A percentile compares a stretch with the other conserved stretches of the same genome.
phyloP scores from a whole-genome alignment of 2,888 invertebrate genomes.

The Pheosia gnoma region DNA sequence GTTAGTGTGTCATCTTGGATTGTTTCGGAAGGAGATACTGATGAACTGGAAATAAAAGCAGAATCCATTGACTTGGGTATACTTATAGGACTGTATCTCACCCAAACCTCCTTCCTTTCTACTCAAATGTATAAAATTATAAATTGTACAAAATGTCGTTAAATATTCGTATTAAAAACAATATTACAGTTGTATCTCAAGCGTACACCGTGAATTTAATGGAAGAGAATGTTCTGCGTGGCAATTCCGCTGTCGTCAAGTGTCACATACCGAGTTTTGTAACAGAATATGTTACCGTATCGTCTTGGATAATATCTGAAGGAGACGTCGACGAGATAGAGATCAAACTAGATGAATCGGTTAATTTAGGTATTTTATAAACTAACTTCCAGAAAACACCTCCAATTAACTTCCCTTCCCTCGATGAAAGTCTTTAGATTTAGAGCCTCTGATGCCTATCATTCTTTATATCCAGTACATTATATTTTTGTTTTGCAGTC shows the following conservation, averaged over 20 bases:
- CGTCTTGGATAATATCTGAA: slow-evolving; percentile 93
- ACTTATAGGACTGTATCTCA: slow-evolving; percentile 18
- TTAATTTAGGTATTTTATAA: slow-evolving; percentile 62
- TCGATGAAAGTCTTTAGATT: slow-evolving; percentile 3
- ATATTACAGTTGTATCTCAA: slow-evolving; percentile 93
- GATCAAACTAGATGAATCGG: slow-evolving; percentile 66
- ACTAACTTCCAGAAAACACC: slow-evolving; percentile 1
- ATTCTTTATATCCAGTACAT: slow-evolving; percentile 55
- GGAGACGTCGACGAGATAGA: slow-evolving; percentile 83
- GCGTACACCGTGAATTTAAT: slow-evolving; percentile 94
- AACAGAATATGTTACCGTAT: slow-evolving; percentile 94
- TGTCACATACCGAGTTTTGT: slow-evolving; percentile 97
- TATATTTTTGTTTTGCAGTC: slow-evolving; percentile 81
- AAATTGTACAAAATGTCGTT: background rate
- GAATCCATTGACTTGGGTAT: slow-evolving; percentile 74
- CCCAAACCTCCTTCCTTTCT: slow-evolving; percentile 23
- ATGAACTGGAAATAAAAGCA: slow-evolving; percentile 77
- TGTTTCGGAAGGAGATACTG: slow-evolving; percentile 87
- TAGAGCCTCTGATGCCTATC: slow-evolving; percentile 6
- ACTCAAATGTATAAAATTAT: background rate
- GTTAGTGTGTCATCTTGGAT: slow-evolving; percentile 94
- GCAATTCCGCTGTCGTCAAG: slow-evolving; percentile 95
- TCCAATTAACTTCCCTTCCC: slow-evolving; percentile 9
- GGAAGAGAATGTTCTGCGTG: slow-evolving; percentile 95
- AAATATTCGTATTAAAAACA: background rate